phyloP scores from a whole-genome alignment of 1,140 invertebrate genomes.

The Heterodera schachtii region DNA sequence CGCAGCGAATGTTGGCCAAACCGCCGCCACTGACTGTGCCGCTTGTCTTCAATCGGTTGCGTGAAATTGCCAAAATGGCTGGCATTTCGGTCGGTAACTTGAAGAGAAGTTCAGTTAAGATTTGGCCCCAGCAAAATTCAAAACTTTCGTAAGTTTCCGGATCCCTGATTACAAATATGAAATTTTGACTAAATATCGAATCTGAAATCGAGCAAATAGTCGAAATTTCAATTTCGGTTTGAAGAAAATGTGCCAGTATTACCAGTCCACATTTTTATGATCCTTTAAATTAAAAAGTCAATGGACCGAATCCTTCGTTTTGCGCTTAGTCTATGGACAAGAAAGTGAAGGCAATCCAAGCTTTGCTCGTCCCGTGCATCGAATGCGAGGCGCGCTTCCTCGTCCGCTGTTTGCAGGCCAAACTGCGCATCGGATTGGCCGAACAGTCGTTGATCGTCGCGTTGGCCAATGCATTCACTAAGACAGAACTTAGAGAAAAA shows the following conservation, averaged over 20 bases:
- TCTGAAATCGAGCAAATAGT: no score
- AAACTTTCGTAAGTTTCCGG: no score
- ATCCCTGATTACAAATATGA: no score
- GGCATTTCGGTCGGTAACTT: slow-evolving; percentile 73
- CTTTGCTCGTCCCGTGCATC: slow-evolving; percentile 87
- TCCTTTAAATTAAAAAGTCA: no score
- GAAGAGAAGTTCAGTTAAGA: no score
- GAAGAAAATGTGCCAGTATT: no score
- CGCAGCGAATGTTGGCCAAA: slow-evolving; percentile 82
- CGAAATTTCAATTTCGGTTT: no score
- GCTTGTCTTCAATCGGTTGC: slow-evolving; percentile 82
- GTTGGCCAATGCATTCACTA: slow-evolving; percentile 79
- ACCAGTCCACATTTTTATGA: no score
- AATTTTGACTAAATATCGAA: no score
- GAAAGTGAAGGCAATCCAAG: slow-evolving; percentile 89
- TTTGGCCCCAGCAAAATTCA: no score
- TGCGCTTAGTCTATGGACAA: slow-evolving; percentile 75
- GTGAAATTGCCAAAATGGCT: slow-evolving; percentile 84
- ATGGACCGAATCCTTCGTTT: neutral
- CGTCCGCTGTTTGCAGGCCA: slow-evolving; percentile 87
- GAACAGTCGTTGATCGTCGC: slow-evolving; percentile 90
- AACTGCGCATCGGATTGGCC: slow-evolving; percentile 91
- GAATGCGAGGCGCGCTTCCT: slow-evolving; percentile 87
- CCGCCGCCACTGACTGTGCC: slow-evolving; percentile 70
- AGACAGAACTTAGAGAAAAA: slow-evolving; percentile 46